Evolutionary conservation across 2,113 vertebrate genomes (phyloP).

Genomic region (Hiodon tergisus): DNA sequence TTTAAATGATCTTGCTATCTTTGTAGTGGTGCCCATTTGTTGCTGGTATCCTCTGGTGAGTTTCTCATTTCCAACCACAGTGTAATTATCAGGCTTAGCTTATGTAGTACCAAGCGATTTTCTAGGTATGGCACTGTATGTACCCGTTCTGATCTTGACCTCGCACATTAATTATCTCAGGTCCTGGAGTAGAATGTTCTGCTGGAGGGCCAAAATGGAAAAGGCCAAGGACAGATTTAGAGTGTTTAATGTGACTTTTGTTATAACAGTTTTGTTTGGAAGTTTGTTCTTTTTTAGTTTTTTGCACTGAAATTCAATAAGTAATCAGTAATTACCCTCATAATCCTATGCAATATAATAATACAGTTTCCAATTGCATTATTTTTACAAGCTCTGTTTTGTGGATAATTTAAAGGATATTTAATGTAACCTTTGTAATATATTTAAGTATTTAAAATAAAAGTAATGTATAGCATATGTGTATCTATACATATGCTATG

Average conservation of each 20-base stretch:
- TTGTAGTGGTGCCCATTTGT: conserved; percentile 51
- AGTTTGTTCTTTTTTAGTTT: not conserved
- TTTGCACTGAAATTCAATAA: not conserved
- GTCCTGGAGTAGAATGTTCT: not conserved
- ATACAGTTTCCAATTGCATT: not conserved
- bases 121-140: conserved; percentile 19
- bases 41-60: conserved; percentile 45
- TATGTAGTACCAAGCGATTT: conserved; percentile 31
- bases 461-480: not conserved
- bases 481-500: too few species aligned
- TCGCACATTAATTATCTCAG: conserved; percentile 15
- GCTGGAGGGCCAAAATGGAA: not conserved
- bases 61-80: conserved; percentile 36
- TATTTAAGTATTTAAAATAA: not conserved
- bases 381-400: not conserved
- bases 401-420: too few species aligned
- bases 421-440: not conserved
- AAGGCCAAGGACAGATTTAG: not conserved
- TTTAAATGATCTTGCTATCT: conserved; percentile 39
- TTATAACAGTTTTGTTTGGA: not conserved
- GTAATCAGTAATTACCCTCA: not conserved
- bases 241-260: not conserved
- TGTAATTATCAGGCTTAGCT: conserved; percentile 45
- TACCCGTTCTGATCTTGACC: conserved; percentile 11
- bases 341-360: not conserved